A percentile compares a stretch with the other conserved stretches of the same genome.
These are phyloP conservation scores for Brotogeris chrysoptera DNA, from an alignment of 2,797 vertebrate genomes.

Conservation along the genomic window DNA sequence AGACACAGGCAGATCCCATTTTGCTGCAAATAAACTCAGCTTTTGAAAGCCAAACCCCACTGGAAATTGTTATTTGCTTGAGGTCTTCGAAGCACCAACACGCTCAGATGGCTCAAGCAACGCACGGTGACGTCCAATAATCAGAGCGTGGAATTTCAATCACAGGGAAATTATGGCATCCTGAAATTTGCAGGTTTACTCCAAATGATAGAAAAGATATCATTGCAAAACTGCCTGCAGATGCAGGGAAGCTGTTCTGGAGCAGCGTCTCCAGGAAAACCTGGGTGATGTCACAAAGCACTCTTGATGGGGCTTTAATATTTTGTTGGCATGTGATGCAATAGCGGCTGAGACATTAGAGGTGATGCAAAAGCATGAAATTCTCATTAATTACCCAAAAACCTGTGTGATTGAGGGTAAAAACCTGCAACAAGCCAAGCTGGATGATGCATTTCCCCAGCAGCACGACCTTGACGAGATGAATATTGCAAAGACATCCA, in stretches of 20 bases:
- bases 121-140: rapidly evolving
- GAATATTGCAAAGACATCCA: neutral
- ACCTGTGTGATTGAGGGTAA: rapidly evolving
- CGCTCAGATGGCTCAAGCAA: neutral
- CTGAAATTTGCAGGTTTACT: neutral
- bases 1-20: neutral
- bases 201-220: neutral
- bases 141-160: neutral
- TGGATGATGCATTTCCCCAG: neutral
- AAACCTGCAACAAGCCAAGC: neutral
- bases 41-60: neutral
- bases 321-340: rapidly evolving
- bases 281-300: neutral
- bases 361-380: neutral
- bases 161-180: neutral
- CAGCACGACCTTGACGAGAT: neutral
- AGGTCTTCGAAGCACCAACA: neutral
- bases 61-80: neutral
- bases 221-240: neutral
- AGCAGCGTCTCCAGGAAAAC: neutral
- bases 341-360: rapidly evolving
- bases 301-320: neutral
- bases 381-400: neutral
- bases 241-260: neutral
- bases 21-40: neutral